Evolutionary conservation across 2,888 invertebrate genomes (phyloP).

Genomic region (Rotaria macrura): DNA sequence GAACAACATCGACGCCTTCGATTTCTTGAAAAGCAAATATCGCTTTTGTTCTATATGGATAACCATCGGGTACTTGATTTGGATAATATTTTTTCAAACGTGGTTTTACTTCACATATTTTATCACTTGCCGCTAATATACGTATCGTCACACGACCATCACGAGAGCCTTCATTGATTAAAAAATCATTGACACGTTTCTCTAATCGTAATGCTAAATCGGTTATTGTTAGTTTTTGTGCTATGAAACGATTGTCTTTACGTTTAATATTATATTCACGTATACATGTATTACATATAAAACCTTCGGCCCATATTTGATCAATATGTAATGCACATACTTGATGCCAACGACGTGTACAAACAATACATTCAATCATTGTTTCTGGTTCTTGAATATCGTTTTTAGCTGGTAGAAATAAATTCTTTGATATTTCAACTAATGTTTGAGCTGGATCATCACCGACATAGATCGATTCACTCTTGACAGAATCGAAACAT

Average conservation of each 20-base stretch:
- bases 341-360: constrained; percentile 90
- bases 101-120: constrained; percentile 95
- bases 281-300: constrained; percentile 83
- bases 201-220: constrained; percentile 93
- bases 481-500: constrained; percentile 98
- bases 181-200: constrained; percentile 86
- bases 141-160: constrained; percentile 94
- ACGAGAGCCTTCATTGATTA: constrained; percentile 71
- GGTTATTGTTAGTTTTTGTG: constrained; percentile 56
- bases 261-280: constrained; percentile 78
- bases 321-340: constrained; percentile 94
- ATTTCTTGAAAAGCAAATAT: constrained; percentile 98
- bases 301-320: constrained; percentile 73
- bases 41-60: constrained; percentile 94
- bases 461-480: constrained; percentile 88
- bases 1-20: constrained; percentile 94
- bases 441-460: constrained; percentile 82
- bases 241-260: constrained; percentile 24
- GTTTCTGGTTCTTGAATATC: constrained; percentile 37
- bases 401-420: constrained; percentile 35
- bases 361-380: constrained; percentile 86
- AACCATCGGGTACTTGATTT: constrained; percentile 63
- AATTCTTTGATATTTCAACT: constrained; percentile 39
- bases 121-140: constrained; percentile 92
- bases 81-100: constrained; percentile 56